Evolutionary conservation across 2,888 invertebrate species (phyloP).

Genomic region (Apantesis nais): DNA sequence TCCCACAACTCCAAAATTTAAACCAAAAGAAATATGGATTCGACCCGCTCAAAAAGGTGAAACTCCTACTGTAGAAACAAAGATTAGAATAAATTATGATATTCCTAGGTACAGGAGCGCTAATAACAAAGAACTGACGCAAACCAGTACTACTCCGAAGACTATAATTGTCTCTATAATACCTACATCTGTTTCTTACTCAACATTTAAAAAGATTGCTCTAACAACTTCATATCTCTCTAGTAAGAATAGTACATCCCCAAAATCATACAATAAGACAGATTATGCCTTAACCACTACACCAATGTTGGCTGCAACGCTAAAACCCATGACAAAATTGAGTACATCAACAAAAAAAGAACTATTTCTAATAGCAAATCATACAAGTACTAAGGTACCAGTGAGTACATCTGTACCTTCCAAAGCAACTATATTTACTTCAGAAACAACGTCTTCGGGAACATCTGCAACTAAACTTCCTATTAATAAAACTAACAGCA

Average conservation of each 20-base stretch:
- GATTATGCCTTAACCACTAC: slow-evolving; percentile 61
- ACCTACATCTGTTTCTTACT: slow-evolving; percentile 79
- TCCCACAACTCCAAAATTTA: slow-evolving; percentile 71
- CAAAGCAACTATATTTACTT: slow-evolving; percentile 42
- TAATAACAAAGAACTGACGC: slow-evolving; percentile 61
- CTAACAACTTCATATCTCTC: slow-evolving; percentile 65
- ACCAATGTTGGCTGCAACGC: slow-evolving; percentile 59
- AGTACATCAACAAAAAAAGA: slow-evolving; percentile 35
- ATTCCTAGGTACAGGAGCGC: slow-evolving; percentile 60
- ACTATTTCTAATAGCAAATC: slow-evolving; percentile 22
- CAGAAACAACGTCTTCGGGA: slow-evolving; percentile 35
- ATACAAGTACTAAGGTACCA: slow-evolving; percentile 27
- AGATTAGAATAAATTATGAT: slow-evolving; percentile 62
- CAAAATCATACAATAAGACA: slow-evolving; percentile 53
- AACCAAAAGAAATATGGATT: slow-evolving; percentile 83
- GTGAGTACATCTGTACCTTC: slow-evolving; percentile 41
- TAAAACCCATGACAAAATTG: slow-evolving; percentile 51
- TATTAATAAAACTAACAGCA: slow-evolving; percentile 78
- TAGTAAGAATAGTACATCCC: slow-evolving; percentile 54
- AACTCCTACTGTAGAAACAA: slow-evolving; percentile 62
- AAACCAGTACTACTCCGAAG: slow-evolving; percentile 71
- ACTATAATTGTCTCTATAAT: slow-evolving; percentile 82
- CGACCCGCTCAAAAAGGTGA: slow-evolving; percentile 82
- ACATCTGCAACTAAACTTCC: slow-evolving; percentile 37
- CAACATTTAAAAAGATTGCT: slow-evolving; percentile 77